Evolutionary conservation across 2,888 invertebrate genomes (phyloP).

Genomic region (Omphaloscelis lunosa): DNA sequence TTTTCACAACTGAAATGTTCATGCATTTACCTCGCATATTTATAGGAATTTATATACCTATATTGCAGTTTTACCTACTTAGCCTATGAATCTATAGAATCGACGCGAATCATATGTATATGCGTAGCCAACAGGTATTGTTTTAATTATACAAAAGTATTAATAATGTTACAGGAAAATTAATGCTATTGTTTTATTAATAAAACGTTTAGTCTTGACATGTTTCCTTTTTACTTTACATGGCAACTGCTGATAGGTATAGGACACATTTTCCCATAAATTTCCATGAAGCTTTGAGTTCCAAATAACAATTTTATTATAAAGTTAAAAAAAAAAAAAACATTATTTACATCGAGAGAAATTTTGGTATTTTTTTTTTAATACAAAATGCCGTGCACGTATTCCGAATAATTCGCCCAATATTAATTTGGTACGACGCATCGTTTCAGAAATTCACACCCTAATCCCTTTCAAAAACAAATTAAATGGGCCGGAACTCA

Average conservation of each 20-base stretch:
- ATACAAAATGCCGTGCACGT: not conserved
- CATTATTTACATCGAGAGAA: not conserved
- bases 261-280: slow-evolving; percentile 6
- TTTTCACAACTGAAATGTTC: slow-evolving; percentile 49
- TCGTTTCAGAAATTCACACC: slow-evolving; percentile 24
- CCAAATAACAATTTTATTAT: not conserved
- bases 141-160: slow-evolving; percentile 30
- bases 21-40: slow-evolving; percentile 29
- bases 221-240: slow-evolving; percentile 5
- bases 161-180: slow-evolving; percentile 51
- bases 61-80: not conserved
- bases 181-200: slow-evolving; percentile 30
- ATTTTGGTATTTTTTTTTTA: not conserved
- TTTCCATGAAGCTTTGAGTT: not conserved
- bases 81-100: slow-evolving; percentile 9
- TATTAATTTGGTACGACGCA: slow-evolving; percentile 7
- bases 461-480: slow-evolving; percentile 20
- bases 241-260: not conserved
- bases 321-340: not conserved
- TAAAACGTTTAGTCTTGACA: slow-evolving; percentile 18
- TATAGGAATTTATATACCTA: slow-evolving; percentile 40
- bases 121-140: slow-evolving; percentile 20
- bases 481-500: slow-evolving; percentile 39
- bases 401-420: not conserved
- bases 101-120: slow-evolving; percentile 24